Base-by-base conservation (phyloP, 64 coral and sea anemone species). In the Dendrophyllia cribrosa region DNA sequence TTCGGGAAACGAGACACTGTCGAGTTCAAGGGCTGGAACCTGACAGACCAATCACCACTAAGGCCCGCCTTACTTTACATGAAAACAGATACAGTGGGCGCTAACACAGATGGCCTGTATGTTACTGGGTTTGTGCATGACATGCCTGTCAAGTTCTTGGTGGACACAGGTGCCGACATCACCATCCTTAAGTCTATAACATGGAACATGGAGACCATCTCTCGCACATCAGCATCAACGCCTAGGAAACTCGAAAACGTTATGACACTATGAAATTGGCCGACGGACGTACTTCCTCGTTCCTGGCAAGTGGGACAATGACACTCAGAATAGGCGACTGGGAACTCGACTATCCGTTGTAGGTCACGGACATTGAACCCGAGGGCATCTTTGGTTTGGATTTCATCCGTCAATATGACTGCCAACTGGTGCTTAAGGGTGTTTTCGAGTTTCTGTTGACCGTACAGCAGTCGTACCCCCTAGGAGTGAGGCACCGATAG, bases 381-480 rank as follows among this genome's bases (percentile, higher is more conserved):
- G 88, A 90, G 23, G 76, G 88, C 48, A 90, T 90, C 9, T 63
- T 90, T 63, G 88, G 88, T 34, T 52, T 90, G 24, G 88, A 82
- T 67, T 79, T 89, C 58, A 13, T 89, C 26, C 34, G 80, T 15
- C 22, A 26, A 48, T 61, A 63, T 65, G 80, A 64, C 44, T 59
- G 58, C 43, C 56, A 65, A 45, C 26, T 84, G 11, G 44, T 65
- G 55, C 59, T 60, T 20, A 84, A 66, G 66, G 59, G 66, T 61
- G 80, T 3, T 43, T 43, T 45, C n/a, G 34, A 47, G 78, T 91
- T 0, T 17, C 9, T 1, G 77, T 91, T 58, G 49, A 74, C 5
- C 7, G 8, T 8, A 91, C 47, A 19, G 20, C 67, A 9, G 49
- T 91, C 17, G 15, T 72, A 24, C 92, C 85, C 8, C 67, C 85